Percentiles rank a stretch among this genome's conserved stretches.
These are phyloP conservation scores for Notamacropus eugenii DNA, from an alignment of 2,797 vertebrate genomes.

Conservation along the genomic window DNA sequence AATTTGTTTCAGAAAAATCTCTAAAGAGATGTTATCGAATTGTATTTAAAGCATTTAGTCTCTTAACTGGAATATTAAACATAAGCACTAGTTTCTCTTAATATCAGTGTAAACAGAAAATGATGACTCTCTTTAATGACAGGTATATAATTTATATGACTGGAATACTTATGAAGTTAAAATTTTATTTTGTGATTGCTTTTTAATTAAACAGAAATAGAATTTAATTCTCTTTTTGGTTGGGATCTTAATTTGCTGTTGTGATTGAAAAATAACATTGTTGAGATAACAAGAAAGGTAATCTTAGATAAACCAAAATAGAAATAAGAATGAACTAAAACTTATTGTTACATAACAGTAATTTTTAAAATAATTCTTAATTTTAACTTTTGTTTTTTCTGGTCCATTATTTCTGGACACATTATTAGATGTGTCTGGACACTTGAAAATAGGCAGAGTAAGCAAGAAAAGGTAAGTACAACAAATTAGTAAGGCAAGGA, in stretches of 20 bases:
- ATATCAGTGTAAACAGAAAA: slow-evolving; percentile 37
- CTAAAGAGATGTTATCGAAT: slow-evolving; percentile 28
- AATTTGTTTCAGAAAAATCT: slow-evolving; percentile 54
- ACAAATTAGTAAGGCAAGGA: background rate
- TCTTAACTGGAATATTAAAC: slow-evolving; percentile 26
- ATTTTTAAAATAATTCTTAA: slow-evolving; percentile 27
- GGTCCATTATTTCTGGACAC: background rate
- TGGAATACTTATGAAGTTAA: background rate
- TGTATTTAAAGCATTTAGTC: slow-evolving; percentile 60
- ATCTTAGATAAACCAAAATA: slow-evolving; percentile 11
- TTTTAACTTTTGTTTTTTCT: background rate
- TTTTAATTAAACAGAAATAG: slow-evolving; percentile 48
- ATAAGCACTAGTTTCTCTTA: background rate
- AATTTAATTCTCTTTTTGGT: slow-evolving; percentile 28
- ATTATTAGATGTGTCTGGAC: background rate
- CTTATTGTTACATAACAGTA: slow-evolving; percentile 21
- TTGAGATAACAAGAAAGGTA: slow-evolving; percentile 5
- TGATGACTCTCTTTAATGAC: background rate
- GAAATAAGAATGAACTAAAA: slow-evolving; percentile 33
- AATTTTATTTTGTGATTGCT: slow-evolving; percentile 25
- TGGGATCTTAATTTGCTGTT: slow-evolving; percentile 26
- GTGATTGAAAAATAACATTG: background rate
- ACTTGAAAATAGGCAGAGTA: background rate
- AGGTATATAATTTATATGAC: background rate
- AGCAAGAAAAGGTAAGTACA: background rate